These are phyloP conservation scores for Diarsia rubi DNA, from an alignment of 2,888 invertebrate genomes.

Conservation along the genomic window DNA sequence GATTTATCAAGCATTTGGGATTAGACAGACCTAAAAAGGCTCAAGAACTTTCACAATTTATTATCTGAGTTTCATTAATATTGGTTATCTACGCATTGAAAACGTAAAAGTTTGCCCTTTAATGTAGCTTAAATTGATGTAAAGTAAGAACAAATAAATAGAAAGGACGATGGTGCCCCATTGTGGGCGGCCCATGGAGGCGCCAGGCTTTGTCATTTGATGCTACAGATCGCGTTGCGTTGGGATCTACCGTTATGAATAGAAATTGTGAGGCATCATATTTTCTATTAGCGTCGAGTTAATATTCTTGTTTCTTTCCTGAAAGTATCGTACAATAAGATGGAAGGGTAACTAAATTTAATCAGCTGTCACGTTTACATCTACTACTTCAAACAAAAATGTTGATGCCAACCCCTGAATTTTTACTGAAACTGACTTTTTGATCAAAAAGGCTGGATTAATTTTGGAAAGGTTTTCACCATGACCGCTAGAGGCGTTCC, in stretches of 20 bases:
- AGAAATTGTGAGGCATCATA: slow-evolving; percentile 56
- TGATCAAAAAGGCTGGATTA: slow-evolving; percentile 28
- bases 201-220: slow-evolving; percentile 83
- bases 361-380: background rate
- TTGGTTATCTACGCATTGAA: background rate
- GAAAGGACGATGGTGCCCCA: slow-evolving; percentile 51
- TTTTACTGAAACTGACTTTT: slow-evolving; percentile 27
- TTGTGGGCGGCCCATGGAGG: slow-evolving; percentile 71
- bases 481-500: slow-evolving; percentile 25
- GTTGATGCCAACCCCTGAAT: background rate
- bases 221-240: slow-evolving; percentile 77
- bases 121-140: background rate
- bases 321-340: slow-evolving; percentile 5
- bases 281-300: slow-evolving; percentile 42
- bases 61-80: background rate
- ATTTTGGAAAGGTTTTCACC: slow-evolving; percentile 28
- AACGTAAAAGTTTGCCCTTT: background rate
- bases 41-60: slow-evolving; percentile 1
- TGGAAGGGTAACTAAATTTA: background rate
- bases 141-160: slow-evolving; percentile 27
- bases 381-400: background rate
- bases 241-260: slow-evolving; percentile 75
- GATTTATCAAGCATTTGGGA: slow-evolving; percentile 6
- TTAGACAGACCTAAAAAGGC: background rate
- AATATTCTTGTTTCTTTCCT: slow-evolving; percentile 19